Evolutionary conservation across 1,140 invertebrate species (phyloP).

Genomic region (Venturia canescens): DNA sequence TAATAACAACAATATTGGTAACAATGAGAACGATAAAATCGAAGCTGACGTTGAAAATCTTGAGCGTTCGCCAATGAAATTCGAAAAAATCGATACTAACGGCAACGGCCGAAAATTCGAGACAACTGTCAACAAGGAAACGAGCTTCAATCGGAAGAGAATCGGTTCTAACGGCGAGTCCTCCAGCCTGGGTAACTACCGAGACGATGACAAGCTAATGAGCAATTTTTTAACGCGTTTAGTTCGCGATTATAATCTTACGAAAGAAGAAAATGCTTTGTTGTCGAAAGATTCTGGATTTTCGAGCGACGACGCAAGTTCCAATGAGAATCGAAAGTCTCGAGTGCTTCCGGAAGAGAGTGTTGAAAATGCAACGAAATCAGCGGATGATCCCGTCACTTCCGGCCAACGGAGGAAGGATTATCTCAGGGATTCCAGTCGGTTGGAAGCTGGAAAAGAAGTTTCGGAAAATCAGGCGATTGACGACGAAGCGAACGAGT

Average conservation of each 20-base stretch:
- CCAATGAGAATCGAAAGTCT: conserved; percentile 11
- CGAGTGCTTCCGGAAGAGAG: not conserved
- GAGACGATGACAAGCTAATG: conserved; percentile 36
- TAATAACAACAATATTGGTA: conserved; percentile 47
- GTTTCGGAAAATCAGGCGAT: conserved; percentile 22
- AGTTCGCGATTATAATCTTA: conserved; percentile 38
- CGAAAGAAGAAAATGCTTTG: conserved; percentile 6
- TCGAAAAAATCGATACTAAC: conserved; percentile 3
- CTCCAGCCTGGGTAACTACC: not conserved
- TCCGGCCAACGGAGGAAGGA: not conserved
- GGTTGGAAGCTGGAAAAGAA: not conserved
- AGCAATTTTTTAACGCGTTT: conserved; percentile 31
- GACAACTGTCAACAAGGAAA: conserved; percentile 7
- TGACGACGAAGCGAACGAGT: conserved; percentile 10
- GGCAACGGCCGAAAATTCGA: conserved; percentile 8
- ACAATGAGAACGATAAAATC: conserved; percentile 32
- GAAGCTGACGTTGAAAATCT: conserved; percentile 37
- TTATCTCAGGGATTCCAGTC: not conserved
- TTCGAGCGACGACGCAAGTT: conserved; percentile 31
- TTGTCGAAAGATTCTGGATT: conserved; percentile 3
- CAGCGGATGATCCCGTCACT: conserved; percentile 28
- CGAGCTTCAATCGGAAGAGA: conserved; percentile 24
- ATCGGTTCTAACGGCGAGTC: conserved; percentile 28
- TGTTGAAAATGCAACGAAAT: not conserved
- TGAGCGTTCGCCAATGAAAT: conserved; percentile 41